Percentiles rank a stretch among this genome's conserved stretches.
phyloP scores from a whole-genome alignment of 2,888 invertebrate species.

The Phragmatobia fuliginosa region DNA sequence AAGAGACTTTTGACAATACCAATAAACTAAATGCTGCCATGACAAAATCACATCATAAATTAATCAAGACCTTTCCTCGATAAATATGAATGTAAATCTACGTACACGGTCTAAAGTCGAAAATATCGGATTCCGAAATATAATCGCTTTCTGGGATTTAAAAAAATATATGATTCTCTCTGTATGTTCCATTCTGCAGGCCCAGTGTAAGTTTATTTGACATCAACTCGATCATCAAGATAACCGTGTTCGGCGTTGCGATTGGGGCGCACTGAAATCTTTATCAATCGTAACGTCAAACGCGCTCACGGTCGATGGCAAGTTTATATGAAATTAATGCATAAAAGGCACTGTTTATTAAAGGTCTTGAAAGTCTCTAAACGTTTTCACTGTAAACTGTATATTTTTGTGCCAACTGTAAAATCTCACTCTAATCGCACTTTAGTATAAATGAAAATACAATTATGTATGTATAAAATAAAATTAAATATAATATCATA shows the following conservation, averaged over 20 bases:
- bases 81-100: conserved; percentile 12
- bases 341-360: not conserved
- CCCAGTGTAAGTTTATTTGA: too few species aligned
- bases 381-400: too few species aligned
- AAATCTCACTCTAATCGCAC: not conserved
- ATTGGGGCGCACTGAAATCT: too few species aligned
- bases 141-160: not conserved
- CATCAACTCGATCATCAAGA: too few species aligned
- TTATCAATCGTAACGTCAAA: too few species aligned
- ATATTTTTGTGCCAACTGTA: not conserved
- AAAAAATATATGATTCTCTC: not conserved
- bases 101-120: not conserved
- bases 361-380: conserved; percentile 3
- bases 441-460: not conserved
- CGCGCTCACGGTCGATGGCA: too few species aligned
- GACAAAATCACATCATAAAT: conserved; percentile 49
- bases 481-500: not conserved
- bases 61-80: conserved; percentile 23
- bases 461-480: conserved; percentile 1
- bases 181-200: not conserved
- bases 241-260: too few species aligned
- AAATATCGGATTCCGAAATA: conserved; percentile 7
- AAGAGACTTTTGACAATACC: conserved; percentile 34
- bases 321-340: too few species aligned
- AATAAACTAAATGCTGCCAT: conserved; percentile 49